These are phyloP conservation scores for Oceanites oceanicus DNA, from an alignment of 2,113 vertebrate species.

Conservation along the genomic window DNA sequence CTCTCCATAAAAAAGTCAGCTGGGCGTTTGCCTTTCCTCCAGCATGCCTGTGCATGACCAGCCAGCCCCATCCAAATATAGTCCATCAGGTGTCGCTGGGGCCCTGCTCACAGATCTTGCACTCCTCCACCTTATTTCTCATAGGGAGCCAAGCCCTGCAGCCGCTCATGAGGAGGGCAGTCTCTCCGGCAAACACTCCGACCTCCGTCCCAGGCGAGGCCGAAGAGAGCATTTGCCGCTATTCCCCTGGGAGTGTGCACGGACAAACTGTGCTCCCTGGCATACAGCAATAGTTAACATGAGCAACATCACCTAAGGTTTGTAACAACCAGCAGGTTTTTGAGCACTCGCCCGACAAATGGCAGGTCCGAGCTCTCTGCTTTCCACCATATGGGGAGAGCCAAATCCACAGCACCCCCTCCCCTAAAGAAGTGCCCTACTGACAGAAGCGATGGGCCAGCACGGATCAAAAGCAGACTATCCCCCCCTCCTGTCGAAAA, in stretches of 20 bases:
- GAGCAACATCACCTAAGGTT: neutral
- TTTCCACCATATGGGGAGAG: neutral
- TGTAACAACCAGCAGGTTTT: neutral
- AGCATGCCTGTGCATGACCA: neutral
- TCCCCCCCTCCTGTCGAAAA: slow-evolving; percentile 48
- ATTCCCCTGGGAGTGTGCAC: neutral
- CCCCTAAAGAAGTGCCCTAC: neutral
- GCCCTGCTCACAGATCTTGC: neutral
- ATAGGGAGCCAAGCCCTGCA: neutral
- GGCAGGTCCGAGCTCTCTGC: neutral
- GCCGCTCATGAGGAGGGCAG: neutral
- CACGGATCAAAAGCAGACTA: neutral
- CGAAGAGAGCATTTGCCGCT: neutral
- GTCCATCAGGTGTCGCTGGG: neutral
- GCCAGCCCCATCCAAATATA: neutral
- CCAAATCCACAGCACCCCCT: neutral
- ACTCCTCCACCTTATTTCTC: neutral
- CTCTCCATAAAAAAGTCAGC: neutral
- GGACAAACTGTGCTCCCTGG: neutral
- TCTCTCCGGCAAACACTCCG: neutral
- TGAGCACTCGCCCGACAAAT: accelerated
- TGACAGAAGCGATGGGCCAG: neutral
- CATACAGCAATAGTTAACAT: neutral
- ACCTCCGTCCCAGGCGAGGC: neutral
- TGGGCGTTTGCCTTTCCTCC: neutral